Evolutionary conservation across 2,113 vertebrate genomes (phyloP).

Genomic region (Papio anubis): DNA sequence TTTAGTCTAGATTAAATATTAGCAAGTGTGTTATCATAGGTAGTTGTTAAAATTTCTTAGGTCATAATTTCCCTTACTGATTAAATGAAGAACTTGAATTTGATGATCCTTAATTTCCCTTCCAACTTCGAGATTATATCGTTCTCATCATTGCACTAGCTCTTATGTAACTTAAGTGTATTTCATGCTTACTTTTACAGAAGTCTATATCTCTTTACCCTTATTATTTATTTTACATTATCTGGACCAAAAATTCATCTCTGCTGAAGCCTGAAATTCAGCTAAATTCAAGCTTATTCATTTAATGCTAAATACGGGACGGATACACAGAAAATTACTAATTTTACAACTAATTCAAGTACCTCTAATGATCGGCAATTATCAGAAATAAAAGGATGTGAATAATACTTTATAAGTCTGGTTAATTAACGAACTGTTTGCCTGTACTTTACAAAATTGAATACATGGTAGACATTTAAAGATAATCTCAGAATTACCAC

Average conservation of each 20-base stretch:
- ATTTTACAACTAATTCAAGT: slow-evolving; percentile 63
- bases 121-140: not conserved
- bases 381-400: slow-evolving; percentile 65
- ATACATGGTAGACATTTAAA: slow-evolving; percentile 56
- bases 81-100: slow-evolving; percentile 34
- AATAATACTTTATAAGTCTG: slow-evolving; percentile 52
- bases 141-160: not conserved
- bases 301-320: slow-evolving; percentile 54
- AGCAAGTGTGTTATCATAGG: not conserved
- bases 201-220: not conserved
- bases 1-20: not conserved
- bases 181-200: not conserved
- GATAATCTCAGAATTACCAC: slow-evolving; percentile 59
- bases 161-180: not conserved
- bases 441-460: slow-evolving; percentile 58
- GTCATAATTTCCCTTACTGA: not conserved
- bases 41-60: not conserved
- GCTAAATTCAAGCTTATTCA: slow-evolving; percentile 46
- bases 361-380: slow-evolving; percentile 70
- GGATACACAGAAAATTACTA: slow-evolving; percentile 65
- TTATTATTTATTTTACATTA: not conserved
- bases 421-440: slow-evolving; percentile 62
- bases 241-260: slow-evolving; percentile 19
- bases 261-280: slow-evolving; percentile 49
- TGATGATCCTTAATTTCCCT: slow-evolving; percentile 7